phyloP scores from a whole-genome alignment of 2,888 invertebrate species.

The Lasiommata megera region DNA sequence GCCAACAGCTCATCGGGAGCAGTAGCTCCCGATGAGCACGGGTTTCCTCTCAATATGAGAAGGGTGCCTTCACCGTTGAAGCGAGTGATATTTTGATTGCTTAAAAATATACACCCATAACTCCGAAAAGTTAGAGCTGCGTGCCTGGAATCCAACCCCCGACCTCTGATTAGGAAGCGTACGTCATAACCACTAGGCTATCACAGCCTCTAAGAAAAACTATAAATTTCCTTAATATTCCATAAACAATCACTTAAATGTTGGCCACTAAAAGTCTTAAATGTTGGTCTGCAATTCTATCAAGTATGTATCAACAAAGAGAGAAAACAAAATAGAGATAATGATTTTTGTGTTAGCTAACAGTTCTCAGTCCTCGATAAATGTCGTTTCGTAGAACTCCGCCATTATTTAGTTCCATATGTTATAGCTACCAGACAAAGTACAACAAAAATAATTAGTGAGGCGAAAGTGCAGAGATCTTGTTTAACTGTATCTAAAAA shows the following conservation, averaged over 20 bases:
- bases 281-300: constrained; percentile 29
- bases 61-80: too few species aligned
- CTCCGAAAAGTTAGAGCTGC: too few species aligned
- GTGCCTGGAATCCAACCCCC: too few species aligned
- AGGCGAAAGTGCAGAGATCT: constrained; percentile 48
- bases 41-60: too few species aligned
- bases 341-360: constrained; percentile 4
- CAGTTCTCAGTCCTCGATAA: constrained; percentile 14
- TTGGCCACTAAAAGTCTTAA: background rate
- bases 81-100: too few species aligned
- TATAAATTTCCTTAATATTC: too few species aligned
- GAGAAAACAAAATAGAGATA: background rate
- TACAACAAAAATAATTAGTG: constrained; percentile 18
- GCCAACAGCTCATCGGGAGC: too few species aligned
- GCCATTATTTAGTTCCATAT: constrained; percentile 10
- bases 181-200: too few species aligned
- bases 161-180: too few species aligned
- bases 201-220: too few species aligned
- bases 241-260: background rate
- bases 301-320: constrained; percentile 17
- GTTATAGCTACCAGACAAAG: constrained; percentile 7
- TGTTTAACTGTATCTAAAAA: constrained; percentile 47
- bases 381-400: constrained; percentile 14
- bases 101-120: too few species aligned
- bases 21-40: too few species aligned